Conservation (phyloP, 2,888 invertebrate genomes). For the Hyles lineata region DNA sequence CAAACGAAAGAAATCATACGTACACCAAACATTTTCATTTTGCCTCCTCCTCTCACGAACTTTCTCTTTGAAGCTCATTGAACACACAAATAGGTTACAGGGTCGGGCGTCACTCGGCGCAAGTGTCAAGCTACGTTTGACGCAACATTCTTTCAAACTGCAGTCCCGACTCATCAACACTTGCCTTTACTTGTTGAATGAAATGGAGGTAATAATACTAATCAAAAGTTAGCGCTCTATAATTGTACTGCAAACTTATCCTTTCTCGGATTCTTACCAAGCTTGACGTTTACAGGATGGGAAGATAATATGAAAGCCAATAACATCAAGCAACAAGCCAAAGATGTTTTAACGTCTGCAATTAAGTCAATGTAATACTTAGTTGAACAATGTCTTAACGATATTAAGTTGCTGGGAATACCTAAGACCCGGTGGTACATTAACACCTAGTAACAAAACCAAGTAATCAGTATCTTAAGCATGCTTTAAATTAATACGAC, state of each 20-base stretch:
- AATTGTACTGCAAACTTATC: not conserved
- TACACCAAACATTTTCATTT: too few species aligned
- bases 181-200: not conserved
- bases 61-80: not conserved
- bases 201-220: not conserved
- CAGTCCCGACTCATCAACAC: not conserved
- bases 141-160: not conserved
- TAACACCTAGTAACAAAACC: not conserved
- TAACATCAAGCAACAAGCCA: too few species aligned
- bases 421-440: too few species aligned
- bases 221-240: not conserved
- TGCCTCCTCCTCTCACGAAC: too few species aligned
- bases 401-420: too few species aligned
- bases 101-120: conserved; percentile 18
- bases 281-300: too few species aligned
- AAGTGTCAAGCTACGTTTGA: conserved; percentile 21
- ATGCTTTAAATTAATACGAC: not conserved
- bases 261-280: too few species aligned
- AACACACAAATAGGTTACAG: not conserved
- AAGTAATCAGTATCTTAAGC: not conserved
- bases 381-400: too few species aligned
- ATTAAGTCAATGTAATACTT: too few species aligned
- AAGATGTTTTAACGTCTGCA: too few species aligned
- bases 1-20: too few species aligned
- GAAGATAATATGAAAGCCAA: too few species aligned